phyloP scores from a whole-genome alignment of 2,888 invertebrate species.

The Eupsilia transversa region DNA sequence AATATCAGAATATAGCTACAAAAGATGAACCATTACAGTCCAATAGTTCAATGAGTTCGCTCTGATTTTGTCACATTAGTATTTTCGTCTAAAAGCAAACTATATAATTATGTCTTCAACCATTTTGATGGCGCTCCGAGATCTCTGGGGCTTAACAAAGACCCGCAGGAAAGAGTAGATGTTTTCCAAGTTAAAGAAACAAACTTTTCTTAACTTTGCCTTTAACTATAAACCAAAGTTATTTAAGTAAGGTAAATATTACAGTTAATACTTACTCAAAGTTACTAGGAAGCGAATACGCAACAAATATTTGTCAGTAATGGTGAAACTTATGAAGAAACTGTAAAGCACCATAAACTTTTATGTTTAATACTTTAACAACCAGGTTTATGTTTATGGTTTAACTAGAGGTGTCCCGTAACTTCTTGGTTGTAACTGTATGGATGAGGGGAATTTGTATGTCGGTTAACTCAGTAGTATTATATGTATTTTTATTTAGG shows the following conservation, averaged over 20 bases:
- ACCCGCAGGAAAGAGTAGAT: background rate
- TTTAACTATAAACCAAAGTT: background rate
- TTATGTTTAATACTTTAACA: conserved; percentile 41
- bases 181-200: background rate
- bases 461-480: background rate
- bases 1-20: too few species aligned
- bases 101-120: background rate
- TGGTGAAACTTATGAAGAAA: conserved; percentile 48
- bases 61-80: background rate
- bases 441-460: background rate
- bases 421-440: conserved; percentile 43
- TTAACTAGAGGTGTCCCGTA: conserved; percentile 25
- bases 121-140: background rate
- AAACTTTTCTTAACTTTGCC: background rate
- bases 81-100: background rate
- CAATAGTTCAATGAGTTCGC: background rate
- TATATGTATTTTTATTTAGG: background rate
- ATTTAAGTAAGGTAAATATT: conserved; percentile 11
- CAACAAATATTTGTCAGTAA: conserved; percentile 39
- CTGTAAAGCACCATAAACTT: conserved; percentile 43
- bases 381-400: conserved; percentile 46
- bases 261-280: conserved; percentile 13
- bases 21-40: background rate
- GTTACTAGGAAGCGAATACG: conserved; percentile 22
- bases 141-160: background rate